Evolutionary conservation across 2,797 vertebrate genomes (phyloP).

Genomic region (Smutsia temminckii): DNA sequence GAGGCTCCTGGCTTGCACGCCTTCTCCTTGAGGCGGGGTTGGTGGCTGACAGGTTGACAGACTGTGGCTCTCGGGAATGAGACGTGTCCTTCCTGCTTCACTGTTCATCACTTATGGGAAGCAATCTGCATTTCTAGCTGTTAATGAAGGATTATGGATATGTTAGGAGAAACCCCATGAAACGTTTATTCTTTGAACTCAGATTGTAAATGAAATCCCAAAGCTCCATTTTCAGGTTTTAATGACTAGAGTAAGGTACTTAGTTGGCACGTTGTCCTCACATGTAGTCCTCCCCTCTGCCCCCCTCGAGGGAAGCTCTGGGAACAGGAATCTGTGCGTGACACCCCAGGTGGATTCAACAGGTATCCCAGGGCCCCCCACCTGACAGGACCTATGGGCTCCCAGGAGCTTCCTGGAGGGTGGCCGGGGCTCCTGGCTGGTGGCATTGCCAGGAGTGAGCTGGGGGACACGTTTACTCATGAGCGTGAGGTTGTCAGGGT

Average conservation of each 20-base stretch:
- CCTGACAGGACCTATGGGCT: neutral
- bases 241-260: slow-evolving; percentile 34
- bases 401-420: neutral
- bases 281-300: rapidly evolving
- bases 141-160: slow-evolving; percentile 58
- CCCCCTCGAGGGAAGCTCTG: neutral
- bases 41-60: rapidly evolving
- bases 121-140: slow-evolving; percentile 19
- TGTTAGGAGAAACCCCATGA: neutral
- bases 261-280: neutral
- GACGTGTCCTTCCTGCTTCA: neutral
- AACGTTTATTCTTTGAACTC: slow-evolving; percentile 41
- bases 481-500: neutral
- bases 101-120: neutral
- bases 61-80: neutral
- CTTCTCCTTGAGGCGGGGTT: neutral
- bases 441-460: neutral
- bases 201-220: slow-evolving; percentile 59
- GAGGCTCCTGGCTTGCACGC: rapidly evolving
- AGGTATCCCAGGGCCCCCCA: no score
- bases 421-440: neutral
- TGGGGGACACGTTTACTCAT: neutral
- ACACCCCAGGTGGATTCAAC: no score
- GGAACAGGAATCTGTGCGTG: neutral
- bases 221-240: slow-evolving; percentile 58